Evolutionary conservation across 2,113 vertebrate species (phyloP), one percentile per base, ranked within the genome.

Genomic region (Eubucco bourcierii): DNA sequence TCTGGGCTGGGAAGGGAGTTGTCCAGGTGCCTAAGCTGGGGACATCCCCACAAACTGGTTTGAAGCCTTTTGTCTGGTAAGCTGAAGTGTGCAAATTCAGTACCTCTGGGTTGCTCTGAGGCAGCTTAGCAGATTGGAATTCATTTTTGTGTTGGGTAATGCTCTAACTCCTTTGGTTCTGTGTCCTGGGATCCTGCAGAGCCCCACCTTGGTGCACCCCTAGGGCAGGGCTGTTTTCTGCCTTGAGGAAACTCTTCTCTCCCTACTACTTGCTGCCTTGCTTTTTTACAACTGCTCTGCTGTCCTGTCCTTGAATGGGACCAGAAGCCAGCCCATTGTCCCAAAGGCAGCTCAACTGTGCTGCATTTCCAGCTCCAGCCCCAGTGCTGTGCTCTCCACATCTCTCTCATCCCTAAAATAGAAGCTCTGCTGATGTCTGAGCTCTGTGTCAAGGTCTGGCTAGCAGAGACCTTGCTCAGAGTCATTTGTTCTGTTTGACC

Each of bases 281-380:
- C 56, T 80, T 60, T 80, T 60, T 74, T 71, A n/a, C 81, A 91
- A 79, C 87, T 87, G 79, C 64, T 92, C 50, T 84, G 46, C 83
- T 88, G 92, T 58, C 44, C 83, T 88, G 92, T 58, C 95, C 93
- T 96, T 96, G 90, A 78, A 53, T 53, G 37, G 71, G 83, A 88
- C 41, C 76, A 74, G 63, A 50, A 29, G 68, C 44, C 53, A 33
- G 33, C 70, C 44, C 16, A 27, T 9, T 47, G 31, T 85, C 73
- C 46, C 65, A 78, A 37, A 15, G 37, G 34, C 78, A 72, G 76
- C 72, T 87, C 70, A 93, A 46, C 83, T 71, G 86, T 83, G 90
- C 88, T 19, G 47, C 33, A 56, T 86, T 94, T 90, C 92, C 91
- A 67, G 93, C 84, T 74, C 68, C 70, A 86, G 61, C 23, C 50